These are phyloP conservation scores for Itoplectis maculator DNA, from an alignment of 2,888 invertebrate species.

Conservation along the genomic window DNA sequence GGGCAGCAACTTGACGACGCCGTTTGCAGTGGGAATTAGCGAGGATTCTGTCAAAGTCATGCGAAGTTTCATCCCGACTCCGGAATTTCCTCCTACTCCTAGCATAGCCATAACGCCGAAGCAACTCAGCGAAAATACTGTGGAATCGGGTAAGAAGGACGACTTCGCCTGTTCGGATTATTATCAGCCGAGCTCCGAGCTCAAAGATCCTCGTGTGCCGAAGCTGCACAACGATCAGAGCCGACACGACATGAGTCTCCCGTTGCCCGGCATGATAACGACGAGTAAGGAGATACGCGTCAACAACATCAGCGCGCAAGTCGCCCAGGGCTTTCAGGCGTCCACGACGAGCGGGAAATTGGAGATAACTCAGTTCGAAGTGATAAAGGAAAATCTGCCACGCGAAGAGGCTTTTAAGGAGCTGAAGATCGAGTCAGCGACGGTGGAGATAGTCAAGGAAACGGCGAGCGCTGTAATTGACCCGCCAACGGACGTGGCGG, in stretches of 20 bases:
- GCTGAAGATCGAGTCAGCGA: slow-evolving; percentile 74
- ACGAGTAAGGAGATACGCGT: slow-evolving; percentile 24
- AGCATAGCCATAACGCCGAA: slow-evolving; percentile 79
- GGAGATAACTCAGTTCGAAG: slow-evolving; percentile 81
- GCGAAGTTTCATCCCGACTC: slow-evolving; percentile 78
- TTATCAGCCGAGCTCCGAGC: slow-evolving; percentile 76
- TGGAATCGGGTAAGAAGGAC: slow-evolving; percentile 71
- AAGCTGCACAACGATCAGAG: slow-evolving; percentile 50
- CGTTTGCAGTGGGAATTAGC: slow-evolving; percentile 69
- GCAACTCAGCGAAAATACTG: slow-evolving; percentile 69
- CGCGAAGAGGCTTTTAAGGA: slow-evolving; percentile 78
- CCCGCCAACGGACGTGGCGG: not conserved
- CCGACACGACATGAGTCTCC: slow-evolving; percentile 64
- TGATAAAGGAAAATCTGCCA: slow-evolving; percentile 80
- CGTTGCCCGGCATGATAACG: slow-evolving; percentile 55
- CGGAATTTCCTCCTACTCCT: slow-evolving; percentile 82
- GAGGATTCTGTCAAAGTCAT: slow-evolving; percentile 76
- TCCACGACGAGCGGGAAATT: slow-evolving; percentile 65
- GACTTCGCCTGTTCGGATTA: slow-evolving; percentile 75
- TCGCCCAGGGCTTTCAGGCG: slow-evolving; percentile 47
- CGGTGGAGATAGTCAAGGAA: slow-evolving; percentile 60
- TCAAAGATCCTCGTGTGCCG: slow-evolving; percentile 60
- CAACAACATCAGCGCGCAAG: slow-evolving; percentile 38
- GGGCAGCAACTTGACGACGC: slow-evolving; percentile 74
- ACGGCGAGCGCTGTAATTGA: not conserved